A percentile compares a stretch with the other conserved stretches of the same genome.
phyloP scores from a whole-genome alignment of 2,113 vertebrate species.

The Pristiophorus japonicus region DNA sequence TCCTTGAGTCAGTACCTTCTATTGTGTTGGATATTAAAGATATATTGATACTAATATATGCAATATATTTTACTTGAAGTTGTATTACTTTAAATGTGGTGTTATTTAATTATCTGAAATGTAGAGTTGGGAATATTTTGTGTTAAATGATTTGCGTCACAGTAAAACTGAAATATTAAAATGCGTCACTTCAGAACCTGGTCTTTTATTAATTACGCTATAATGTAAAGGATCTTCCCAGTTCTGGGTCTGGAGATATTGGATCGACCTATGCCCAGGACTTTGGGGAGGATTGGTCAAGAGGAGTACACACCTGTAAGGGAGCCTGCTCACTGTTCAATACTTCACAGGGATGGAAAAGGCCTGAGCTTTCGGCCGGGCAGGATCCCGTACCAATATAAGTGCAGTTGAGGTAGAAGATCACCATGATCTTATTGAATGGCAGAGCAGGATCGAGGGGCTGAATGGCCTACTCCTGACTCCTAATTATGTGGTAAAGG shows the following conservation, averaged over 20 bases:
- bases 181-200: too few relatives aligned
- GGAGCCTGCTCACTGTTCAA: neutral
- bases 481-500: too few relatives aligned
- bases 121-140: neutral
- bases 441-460: too few relatives aligned
- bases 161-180: slow-evolving; percentile 1
- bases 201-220: neutral
- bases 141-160: neutral
- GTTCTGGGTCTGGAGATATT: neutral
- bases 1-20: neutral
- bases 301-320: neutral
- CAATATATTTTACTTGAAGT: slow-evolving; percentile 3
- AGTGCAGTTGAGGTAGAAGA: too few relatives aligned
- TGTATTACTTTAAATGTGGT: slow-evolving; percentile 1
- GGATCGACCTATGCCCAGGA: neutral
- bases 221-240: neutral
- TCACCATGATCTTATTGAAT: neutral
- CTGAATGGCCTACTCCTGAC: too few relatives aligned
- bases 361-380: too few relatives aligned
- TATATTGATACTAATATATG: slow-evolving; percentile 20
- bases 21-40: neutral
- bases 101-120: neutral
- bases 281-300: neutral
- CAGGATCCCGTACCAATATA: neutral
- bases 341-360: neutral